Evolutionary conservation across 1,140 invertebrate species (phyloP).

Genomic region (Apolygus lucorum): DNA sequence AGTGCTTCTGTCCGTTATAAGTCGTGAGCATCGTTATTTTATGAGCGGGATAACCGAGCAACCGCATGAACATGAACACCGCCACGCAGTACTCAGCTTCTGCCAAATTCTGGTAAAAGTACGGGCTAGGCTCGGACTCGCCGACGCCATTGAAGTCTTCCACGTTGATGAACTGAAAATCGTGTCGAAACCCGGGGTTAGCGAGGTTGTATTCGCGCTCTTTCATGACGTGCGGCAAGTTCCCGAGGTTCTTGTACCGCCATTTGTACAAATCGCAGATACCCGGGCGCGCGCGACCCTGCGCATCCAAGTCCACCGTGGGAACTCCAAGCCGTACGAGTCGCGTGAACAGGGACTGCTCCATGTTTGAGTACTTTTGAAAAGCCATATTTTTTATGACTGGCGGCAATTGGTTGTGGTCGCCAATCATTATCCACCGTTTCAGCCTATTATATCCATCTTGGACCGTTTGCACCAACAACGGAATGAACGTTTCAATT

Average conservation of each 20-base stretch:
- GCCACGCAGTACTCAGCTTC: constrained; percentile 98
- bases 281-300: constrained; percentile 85
- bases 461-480: constrained; percentile 93
- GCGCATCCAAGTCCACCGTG: constrained; percentile 93
- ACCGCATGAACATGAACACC: constrained; percentile 97
- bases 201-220: constrained; percentile 76
- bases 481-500: constrained; percentile 98
- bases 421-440: constrained; percentile 99
- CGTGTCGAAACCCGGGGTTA: constrained; percentile 86
- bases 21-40: constrained; percentile 99
- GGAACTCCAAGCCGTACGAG: constrained; percentile 94
- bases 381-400: constrained; percentile 99
- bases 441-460: constrained; percentile 93
- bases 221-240: constrained; percentile 76
- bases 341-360: constrained; percentile 94
- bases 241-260: constrained; percentile 92
- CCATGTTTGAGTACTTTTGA: constrained; percentile 99
- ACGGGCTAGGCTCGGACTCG: constrained; percentile 95
- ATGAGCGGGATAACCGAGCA: constrained; percentile 92
- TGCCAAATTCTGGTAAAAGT: constrained; percentile 98
- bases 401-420: constrained; percentile 97
- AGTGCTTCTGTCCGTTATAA: constrained; percentile 98
- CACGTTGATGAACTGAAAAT: constrained; percentile 96
- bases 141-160: constrained; percentile 94
- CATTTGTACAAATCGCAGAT: constrained; percentile 96